Evolutionary conservation across 2,113 vertebrate genomes (phyloP).

Genomic region (Anhinga anhinga): DNA sequence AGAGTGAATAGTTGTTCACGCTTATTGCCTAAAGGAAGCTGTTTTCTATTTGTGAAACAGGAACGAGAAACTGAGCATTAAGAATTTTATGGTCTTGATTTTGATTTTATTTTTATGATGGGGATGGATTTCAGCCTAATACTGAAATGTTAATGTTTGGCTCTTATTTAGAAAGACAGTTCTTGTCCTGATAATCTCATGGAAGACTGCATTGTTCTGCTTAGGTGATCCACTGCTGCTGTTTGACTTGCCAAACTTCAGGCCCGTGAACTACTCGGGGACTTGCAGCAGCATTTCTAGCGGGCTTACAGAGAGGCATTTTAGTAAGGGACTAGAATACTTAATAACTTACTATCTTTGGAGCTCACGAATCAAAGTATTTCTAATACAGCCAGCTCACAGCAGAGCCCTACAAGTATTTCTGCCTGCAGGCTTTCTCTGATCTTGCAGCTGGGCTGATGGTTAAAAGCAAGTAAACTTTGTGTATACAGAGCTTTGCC

Average conservation of each 20-base stretch:
- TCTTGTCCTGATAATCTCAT: neutral
- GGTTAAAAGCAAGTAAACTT: neutral
- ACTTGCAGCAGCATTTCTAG: neutral
- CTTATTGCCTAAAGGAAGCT: neutral
- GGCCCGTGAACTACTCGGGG: neutral
- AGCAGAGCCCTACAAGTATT: accelerated
- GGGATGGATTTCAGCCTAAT: neutral
- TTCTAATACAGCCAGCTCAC: neutral
- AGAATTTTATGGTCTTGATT: neutral
- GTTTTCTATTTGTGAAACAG: neutral
- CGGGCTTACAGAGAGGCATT: neutral
- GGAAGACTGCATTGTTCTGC: neutral
- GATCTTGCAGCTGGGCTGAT: neutral
- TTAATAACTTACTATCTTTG: neutral
- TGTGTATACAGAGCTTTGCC: neutral
- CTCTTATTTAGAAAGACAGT: neutral
- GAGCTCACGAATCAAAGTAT: neutral
- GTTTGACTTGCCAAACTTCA: neutral
- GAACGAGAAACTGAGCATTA: neutral
- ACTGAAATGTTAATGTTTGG: neutral
- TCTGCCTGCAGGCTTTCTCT: neutral
- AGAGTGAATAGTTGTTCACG: neutral
- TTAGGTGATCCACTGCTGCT: neutral
- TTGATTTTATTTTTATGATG: neutral
- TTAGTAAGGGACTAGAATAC: neutral